Evolutionary conservation across 2,113 vertebrate genomes (phyloP), one percentile per base, ranked within the genome.

Genomic region (Archocentrus centrarchus): DNA sequence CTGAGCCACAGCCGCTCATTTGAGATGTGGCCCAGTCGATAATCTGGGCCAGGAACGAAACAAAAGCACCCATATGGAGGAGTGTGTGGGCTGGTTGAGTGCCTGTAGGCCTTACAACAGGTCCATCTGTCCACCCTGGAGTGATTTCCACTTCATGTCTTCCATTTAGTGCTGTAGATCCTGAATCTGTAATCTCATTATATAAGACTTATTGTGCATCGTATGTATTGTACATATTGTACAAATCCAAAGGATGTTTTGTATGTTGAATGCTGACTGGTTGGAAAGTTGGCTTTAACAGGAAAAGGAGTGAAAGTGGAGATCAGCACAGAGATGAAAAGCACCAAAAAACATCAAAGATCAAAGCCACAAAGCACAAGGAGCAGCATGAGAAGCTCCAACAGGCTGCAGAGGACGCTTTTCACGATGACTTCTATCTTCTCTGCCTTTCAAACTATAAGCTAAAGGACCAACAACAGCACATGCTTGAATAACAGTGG

Each of bases 21-120:
- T 39, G 37, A 39, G 37, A 93, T 90, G 90, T 88, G 87, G 93
- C 84, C 92, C 89, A 91, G 91, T 92, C 91, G 80, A 92, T 92
- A 91, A 73, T 75, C 27, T 44, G 59, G 79, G 82, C 82, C 68
- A 32, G 27, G 85, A 44, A 4, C 77, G 41, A 73, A 89, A 63
- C 30, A 57, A 86, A 83, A 83, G 86, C 81, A 80, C 78, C 75
- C 44, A 3, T 44, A 1, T 22, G 30, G 37, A 15, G 37, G 62
- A 75, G 27, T 27, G 32, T 24, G 77, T 80, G 79, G 64, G 77
- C 20, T 73, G 60, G 50, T 1, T 84, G 17, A 61, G 8, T 81
- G 59, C 75, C 75, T 81, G 73, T 17, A 41, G 32, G 66, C 37
- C 80, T 18, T 66, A 37, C 39, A 64, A 59, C 32, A 10, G 60